phyloP scores from a whole-genome alignment of 2,113 vertebrate species.

The Oreochromis tanganicae region DNA sequence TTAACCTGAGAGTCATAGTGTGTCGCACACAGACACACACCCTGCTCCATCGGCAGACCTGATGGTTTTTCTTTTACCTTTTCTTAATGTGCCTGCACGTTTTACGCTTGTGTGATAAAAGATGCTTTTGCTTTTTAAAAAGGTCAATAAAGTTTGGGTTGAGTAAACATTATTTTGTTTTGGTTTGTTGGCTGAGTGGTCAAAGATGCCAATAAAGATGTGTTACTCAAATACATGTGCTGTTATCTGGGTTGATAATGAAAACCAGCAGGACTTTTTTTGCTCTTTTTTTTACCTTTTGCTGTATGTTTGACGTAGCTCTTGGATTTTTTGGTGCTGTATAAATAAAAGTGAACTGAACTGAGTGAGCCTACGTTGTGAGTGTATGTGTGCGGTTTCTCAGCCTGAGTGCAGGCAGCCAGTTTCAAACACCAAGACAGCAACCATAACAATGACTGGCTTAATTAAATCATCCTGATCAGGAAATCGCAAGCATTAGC shows the following conservation, averaged over 20 bases:
- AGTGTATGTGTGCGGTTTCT: background rate
- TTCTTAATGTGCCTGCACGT: background rate
- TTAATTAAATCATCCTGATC: accelerated
- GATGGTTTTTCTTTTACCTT: background rate
- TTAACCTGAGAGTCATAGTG: background rate
- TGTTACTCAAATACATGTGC: background rate
- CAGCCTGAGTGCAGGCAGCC: background rate
- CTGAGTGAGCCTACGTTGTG: background rate
- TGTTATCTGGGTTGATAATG: background rate
- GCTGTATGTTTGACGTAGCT: background rate
- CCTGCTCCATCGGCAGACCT: background rate
- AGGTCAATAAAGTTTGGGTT: background rate
- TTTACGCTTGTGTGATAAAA: background rate
- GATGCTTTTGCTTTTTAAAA: background rate
- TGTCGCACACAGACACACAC: background rate
- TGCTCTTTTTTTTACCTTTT: background rate
- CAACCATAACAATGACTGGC: background rate
- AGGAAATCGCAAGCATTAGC: background rate
- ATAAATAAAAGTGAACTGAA: background rate
- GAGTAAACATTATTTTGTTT: background rate
- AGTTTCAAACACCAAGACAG: background rate
- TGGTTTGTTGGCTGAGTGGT: background rate
- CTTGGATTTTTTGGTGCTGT: background rate
- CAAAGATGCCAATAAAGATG: background rate
- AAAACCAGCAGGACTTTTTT: background rate